Conservation (phyloP, 1,140 invertebrate species). For the Trichomalopsis sarcophagae region DNA sequence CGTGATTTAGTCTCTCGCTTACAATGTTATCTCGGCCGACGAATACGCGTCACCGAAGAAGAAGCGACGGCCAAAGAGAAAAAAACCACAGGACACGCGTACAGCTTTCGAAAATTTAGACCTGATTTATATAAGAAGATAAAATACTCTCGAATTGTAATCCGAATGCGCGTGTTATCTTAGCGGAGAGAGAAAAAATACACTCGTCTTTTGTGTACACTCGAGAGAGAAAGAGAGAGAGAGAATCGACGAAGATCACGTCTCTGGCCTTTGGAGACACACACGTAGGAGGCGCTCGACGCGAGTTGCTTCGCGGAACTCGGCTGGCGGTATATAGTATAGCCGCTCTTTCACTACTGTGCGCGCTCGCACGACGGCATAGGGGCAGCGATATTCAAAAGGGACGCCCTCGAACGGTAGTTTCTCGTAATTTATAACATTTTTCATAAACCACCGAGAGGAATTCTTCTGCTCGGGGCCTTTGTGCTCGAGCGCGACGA, state of each 20-base stretch:
- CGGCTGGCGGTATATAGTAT: slow-evolving; percentile 31
- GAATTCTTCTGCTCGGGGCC: background rate
- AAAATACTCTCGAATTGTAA: slow-evolving; percentile 36
- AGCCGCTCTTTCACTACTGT: background rate
- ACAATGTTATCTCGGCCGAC: slow-evolving; percentile 28
- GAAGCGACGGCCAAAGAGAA: slow-evolving; percentile 45
- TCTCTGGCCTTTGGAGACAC: background rate
- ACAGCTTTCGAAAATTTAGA: slow-evolving; percentile 26
- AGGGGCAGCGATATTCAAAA: slow-evolving; percentile 27
- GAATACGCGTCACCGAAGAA: background rate
- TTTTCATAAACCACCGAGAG: slow-evolving; percentile 45
- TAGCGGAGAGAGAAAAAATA: background rate
- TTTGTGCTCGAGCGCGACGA: background rate
- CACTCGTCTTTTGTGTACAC: slow-evolving; percentile 30
- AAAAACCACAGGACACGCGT: slow-evolving; percentile 30
- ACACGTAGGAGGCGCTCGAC: slow-evolving; percentile 34
- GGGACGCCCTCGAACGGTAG: slow-evolving; percentile 29
- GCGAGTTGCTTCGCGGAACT: slow-evolving; percentile 42
- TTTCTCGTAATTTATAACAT: slow-evolving; percentile 52
- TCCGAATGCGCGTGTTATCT: slow-evolving; percentile 43
- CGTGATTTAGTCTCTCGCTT: slow-evolving; percentile 11
- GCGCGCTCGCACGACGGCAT: background rate
- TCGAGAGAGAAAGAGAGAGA: background rate
- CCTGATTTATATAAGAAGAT: slow-evolving; percentile 46
- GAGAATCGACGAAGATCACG: slow-evolving; percentile 13